These are phyloP conservation scores for Etheostoma cragini DNA, from an alignment of 2,113 vertebrate genomes.

Conservation along the genomic window DNA sequence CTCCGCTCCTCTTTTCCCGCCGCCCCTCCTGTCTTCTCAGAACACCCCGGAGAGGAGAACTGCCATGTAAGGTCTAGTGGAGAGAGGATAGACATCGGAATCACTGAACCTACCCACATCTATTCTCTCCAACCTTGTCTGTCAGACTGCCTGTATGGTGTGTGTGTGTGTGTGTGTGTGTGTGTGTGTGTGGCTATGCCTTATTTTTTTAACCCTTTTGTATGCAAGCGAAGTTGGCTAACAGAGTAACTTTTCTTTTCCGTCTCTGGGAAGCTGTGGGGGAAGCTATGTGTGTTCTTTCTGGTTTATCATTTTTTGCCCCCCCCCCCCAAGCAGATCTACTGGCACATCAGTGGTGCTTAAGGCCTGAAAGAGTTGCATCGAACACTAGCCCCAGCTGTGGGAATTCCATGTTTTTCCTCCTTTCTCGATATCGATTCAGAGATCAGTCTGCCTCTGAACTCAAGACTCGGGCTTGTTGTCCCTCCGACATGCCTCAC, in stretches of 20 bases:
- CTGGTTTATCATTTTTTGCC: slow-evolving; percentile 18
- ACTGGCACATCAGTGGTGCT: slow-evolving; percentile 13
- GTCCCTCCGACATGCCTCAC: neutral
- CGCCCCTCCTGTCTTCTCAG: slow-evolving; percentile 71
- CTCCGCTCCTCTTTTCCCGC: slow-evolving; percentile 31
- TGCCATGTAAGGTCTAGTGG: slow-evolving; percentile 83
- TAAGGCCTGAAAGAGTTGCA: slow-evolving; percentile 16
- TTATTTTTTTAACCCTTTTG: slow-evolving; percentile 46
- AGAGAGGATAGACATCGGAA: slow-evolving; percentile 79
- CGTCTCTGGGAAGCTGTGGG: slow-evolving; percentile 32
- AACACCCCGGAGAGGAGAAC: slow-evolving; percentile 77
- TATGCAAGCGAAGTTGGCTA: slow-evolving; percentile 57
- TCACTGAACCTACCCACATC: slow-evolving; percentile 80
- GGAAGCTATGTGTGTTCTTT: slow-evolving; percentile 30
- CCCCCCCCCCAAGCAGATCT: slow-evolving; percentile 21
- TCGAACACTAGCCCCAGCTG: neutral
- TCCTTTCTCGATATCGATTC: neutral
- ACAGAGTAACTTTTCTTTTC: slow-evolving; percentile 62
- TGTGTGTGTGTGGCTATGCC: slow-evolving; percentile 30
- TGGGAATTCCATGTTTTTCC: slow-evolving; percentile 2
- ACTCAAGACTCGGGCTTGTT: neutral
- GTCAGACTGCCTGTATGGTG: slow-evolving; percentile 59
- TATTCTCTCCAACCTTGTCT: slow-evolving; percentile 77
- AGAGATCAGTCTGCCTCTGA: neutral
- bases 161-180: slow-evolving; percentile 13